phyloP scores from a whole-genome alignment of 2,888 invertebrate species.

The Aquatica leii region DNA sequence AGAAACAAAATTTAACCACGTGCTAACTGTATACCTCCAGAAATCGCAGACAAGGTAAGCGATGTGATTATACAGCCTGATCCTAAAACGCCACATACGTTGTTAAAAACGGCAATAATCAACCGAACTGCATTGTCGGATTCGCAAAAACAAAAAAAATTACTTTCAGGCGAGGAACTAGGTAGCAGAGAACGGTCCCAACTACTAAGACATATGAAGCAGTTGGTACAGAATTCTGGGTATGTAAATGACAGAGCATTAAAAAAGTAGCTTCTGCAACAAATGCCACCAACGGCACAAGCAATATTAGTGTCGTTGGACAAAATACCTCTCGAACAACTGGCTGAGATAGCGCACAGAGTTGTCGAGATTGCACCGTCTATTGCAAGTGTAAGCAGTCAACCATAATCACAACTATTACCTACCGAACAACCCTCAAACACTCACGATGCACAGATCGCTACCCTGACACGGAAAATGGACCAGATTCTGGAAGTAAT shows the following conservation, averaged over 20 bases:
- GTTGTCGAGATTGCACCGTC: background rate
- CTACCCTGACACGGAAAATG: background rate
- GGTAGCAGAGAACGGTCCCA: slow-evolving; percentile 1
- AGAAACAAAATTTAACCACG: too few relatives aligned
- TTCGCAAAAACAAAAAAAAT: background rate
- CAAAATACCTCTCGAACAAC: background rate
- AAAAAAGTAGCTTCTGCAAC: background rate
- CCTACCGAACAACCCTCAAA: background rate
- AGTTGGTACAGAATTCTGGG: background rate
- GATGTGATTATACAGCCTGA: slow-evolving; percentile 9
- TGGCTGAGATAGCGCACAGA: background rate
- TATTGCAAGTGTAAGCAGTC: background rate
- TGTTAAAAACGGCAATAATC: slow-evolving; percentile 1
- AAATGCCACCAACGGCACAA: background rate
- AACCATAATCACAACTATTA: background rate
- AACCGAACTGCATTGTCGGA: background rate
- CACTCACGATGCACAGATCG: too few relatives aligned
- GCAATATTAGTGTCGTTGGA: slow-evolving; percentile 1
- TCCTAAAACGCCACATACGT: background rate
- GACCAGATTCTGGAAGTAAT: background rate
- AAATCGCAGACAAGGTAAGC: slow-evolving; percentile 7
- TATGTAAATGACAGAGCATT: slow-evolving; percentile 1
- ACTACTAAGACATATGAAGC: slow-evolving; percentile 7
- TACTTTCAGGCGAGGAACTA: slow-evolving; percentile 9
- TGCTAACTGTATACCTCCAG: too few relatives aligned